A percentile compares a stretch with the other conserved stretches of the same genome.
Evolutionary conservation across 2,113 vertebrate species (phyloP).

Genomic region (Chaetorhynchus papuensis): DNA sequence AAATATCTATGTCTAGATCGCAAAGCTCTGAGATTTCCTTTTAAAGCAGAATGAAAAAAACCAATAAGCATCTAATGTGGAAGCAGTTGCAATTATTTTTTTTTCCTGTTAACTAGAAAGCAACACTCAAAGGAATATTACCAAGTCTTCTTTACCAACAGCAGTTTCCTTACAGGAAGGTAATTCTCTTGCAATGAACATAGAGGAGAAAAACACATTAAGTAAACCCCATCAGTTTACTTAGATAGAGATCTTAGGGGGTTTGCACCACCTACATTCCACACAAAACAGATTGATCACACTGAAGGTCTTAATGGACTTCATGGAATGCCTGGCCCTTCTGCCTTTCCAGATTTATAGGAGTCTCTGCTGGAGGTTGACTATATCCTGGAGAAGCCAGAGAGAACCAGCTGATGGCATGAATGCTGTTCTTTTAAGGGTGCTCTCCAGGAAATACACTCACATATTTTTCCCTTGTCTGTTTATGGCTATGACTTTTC

Average conservation of each 20-base stretch:
- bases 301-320: not conserved
- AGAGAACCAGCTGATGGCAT: not conserved
- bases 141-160: not conserved
- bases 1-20: not conserved
- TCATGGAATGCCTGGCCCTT: not conserved
- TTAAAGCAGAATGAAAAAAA: not conserved
- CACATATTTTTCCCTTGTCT: not conserved
- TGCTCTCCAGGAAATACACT: not conserved
- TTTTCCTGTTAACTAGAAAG: not conserved
- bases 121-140: not conserved
- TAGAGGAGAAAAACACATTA: not conserved
- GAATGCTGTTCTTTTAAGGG: not conserved
- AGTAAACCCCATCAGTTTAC: not conserved
- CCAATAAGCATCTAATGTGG: not conserved
- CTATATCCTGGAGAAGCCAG: not conserved
- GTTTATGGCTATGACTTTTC: not conserved
- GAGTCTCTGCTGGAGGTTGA: not conserved
- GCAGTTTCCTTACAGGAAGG: not conserved
- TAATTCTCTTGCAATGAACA: not conserved
- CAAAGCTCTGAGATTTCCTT: not conserved
- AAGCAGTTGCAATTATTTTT: not conserved
- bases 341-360: not conserved
- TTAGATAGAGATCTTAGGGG: not conserved
- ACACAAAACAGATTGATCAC: not conserved
- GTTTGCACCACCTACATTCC: not conserved